Evolutionary conservation across 2,113 vertebrate species (phyloP), one percentile per base, ranked within the genome.

Genomic region (Spheniscus mendiculus): DNA sequence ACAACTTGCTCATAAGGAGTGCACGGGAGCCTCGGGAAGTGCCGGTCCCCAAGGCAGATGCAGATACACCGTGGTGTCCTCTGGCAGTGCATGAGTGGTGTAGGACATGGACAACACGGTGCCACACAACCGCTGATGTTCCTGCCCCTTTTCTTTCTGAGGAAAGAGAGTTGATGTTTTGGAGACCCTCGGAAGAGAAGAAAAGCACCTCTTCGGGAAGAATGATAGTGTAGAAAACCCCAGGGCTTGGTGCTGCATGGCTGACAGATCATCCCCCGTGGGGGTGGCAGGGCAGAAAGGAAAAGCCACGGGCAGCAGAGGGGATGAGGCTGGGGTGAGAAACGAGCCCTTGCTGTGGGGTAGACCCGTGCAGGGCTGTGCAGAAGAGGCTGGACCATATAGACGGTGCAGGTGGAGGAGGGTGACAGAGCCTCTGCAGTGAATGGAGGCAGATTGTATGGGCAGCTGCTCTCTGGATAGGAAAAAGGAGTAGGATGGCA

Each of bases 81-180:
- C 3, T 1, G 36, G 61, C 49, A 82, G 34, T 7, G 44, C 16
- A 26, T 11, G 49, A n/a, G 27, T 0, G 0, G 5, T 58, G 38
- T 12, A 58, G 62, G 25, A 44, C 71, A 47, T 1, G 47, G 36
- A 19, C 30, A 83, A 12, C 15, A 23, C 2, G 1, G 23, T 47
- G 62, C n/a, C 30, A 18, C 12, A 36, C 8, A 36, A 5, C 16
- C 0, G 1, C 5, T 20, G 12, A 15, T 23, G 38, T 69, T 72
- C 40, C 45, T 52, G 16, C 3, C 2, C 10, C 11, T 77, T 89
- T 84, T 62, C 27, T 32, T 82, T 50, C 22, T 0, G 4, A 53
- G 30, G 44, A 70, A 53, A 74, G 12, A 65, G 22, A 23, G 21
- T 0, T 53, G 21, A 29, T 52, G 11, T 30, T 85, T 56, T 63